phyloP scores from a whole-genome alignment of 2,797 vertebrate genomes.

The Acipenser transmontanus region DNA sequence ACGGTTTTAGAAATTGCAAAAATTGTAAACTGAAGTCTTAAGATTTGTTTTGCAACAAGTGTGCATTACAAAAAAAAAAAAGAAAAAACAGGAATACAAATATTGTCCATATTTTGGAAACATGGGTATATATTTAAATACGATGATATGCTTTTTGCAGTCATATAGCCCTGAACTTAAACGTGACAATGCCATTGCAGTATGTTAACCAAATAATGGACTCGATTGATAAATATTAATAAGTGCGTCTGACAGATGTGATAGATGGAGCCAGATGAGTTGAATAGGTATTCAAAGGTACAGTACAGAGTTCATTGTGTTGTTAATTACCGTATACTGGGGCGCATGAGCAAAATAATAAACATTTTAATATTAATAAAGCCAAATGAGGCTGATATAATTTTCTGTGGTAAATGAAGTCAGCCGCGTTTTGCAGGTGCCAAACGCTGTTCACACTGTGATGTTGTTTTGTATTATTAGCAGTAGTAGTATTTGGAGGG shows the following conservation, averaged over 20 bases:
- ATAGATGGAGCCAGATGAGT: conserved; percentile 57
- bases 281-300: conserved; percentile 55
- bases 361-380: conserved; percentile 66
- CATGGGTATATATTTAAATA: no score
- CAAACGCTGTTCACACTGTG: conserved; percentile 41
- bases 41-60: no score
- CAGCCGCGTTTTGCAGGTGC: conserved; percentile 59
- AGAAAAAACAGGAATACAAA: no score
- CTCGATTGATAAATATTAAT: conserved; percentile 23
- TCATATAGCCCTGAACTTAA: no score
- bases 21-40: no score
- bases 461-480: conserved; percentile 20
- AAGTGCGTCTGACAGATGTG: conserved; percentile 46
- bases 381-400: conserved; percentile 16
- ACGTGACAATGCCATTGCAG: no score
- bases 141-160: no score
- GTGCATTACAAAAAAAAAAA: no score
- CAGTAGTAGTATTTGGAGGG: conserved; percentile 17
- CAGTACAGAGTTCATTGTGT: conserved; percentile 54
- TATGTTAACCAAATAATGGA: not conserved
- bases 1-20: not conserved
- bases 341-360: conserved; percentile 44
- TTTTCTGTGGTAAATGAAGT: conserved; percentile 27
- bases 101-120: no score
- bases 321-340: conserved; percentile 61